phyloP scores from a whole-genome alignment of 2,888 invertebrate species.

The Caenorhabditis sp. region DNA sequence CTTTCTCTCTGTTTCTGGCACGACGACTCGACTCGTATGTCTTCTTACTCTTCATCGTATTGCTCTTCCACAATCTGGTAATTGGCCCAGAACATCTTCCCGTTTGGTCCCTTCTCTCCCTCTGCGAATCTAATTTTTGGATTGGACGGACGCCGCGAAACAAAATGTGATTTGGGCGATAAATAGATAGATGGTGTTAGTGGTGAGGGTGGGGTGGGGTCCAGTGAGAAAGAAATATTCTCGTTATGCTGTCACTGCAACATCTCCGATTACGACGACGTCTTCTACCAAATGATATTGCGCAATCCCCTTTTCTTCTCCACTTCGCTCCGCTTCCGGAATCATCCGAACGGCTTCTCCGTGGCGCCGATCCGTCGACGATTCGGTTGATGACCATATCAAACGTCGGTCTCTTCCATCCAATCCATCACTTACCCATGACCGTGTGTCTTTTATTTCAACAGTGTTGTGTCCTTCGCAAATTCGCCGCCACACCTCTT shows the following conservation, averaged over 20 bases:
- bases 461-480: conserved; percentile 42
- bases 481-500: conserved; percentile 53
- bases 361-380: conserved; percentile 6
- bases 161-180: conserved; percentile 14
- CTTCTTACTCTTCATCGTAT: conserved; percentile 1
- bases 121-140: conserved; percentile 31
- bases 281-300: conserved; percentile 24
- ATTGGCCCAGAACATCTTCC: conserved; percentile 21
- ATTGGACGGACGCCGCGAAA: no score
- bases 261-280: not conserved
- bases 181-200: not conserved
- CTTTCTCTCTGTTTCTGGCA: no score
- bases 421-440: conserved; percentile 31
- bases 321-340: no score
- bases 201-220: no score
- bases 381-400: conserved; percentile 33
- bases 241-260: conserved; percentile 21
- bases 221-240: no score
- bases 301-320: conserved; percentile 14
- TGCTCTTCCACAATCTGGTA: conserved; percentile 38
- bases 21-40: conserved; percentile 5
- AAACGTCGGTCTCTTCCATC: conserved; percentile 16
- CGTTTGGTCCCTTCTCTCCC: not conserved
- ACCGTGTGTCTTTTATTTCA: conserved; percentile 17
- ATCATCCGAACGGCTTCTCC: conserved; percentile 4